Evolutionary conservation across 2,113 vertebrate species (phyloP).

Genomic region (Neotragus moschatus): DNA sequence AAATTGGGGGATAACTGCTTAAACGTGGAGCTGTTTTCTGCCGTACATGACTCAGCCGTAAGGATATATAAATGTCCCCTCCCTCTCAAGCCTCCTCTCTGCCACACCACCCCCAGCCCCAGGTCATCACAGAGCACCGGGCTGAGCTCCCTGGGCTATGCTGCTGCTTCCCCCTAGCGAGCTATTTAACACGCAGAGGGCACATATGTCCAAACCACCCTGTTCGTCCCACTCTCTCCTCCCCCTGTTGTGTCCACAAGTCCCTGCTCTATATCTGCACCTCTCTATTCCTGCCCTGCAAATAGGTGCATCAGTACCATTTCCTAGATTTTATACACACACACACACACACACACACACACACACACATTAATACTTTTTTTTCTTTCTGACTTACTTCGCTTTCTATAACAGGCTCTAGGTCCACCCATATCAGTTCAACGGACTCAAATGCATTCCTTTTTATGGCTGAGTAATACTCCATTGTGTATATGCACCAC

Average conservation of each 20-base stretch:
- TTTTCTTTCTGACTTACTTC: not conserved
- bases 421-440: not conserved
- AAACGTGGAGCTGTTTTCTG: not conserved
- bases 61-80: not conserved
- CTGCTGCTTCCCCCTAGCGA: not conserved
- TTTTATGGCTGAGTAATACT: not conserved
- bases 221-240: not conserved
- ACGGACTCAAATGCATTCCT: not conserved
- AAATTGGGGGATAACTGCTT: not conserved
- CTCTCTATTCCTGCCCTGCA: not conserved
- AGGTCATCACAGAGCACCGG: not conserved
- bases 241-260: not conserved
- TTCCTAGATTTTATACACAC: not conserved
- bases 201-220: not conserved
- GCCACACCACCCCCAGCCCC: accelerated
- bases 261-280: not conserved
- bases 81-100: not conserved
- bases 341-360: not conserved
- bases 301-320: not conserved
- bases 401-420: not conserved
- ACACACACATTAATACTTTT: not conserved
- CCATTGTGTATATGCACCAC: not conserved
- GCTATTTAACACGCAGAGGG: not conserved
- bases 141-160: not conserved
- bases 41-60: not conserved